Conservation (phyloP, 1,140 invertebrate genomes). For the Venturia canescens region DNA sequence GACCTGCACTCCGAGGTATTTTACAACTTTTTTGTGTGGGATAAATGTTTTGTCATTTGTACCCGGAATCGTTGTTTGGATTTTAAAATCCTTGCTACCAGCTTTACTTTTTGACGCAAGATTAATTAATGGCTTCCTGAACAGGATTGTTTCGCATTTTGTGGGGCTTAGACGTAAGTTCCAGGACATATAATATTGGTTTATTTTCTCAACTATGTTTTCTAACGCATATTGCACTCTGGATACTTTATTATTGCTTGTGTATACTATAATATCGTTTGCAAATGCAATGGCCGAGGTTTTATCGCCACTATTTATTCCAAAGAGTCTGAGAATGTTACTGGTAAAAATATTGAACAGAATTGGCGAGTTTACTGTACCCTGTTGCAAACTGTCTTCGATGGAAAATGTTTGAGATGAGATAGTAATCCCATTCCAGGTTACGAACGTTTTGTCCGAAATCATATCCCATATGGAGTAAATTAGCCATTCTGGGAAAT, state of each 20-base stretch:
- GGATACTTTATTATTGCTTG: too few species aligned
- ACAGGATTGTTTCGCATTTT: conserved; percentile 43
- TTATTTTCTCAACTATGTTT: too few species aligned
- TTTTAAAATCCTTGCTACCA: neutral
- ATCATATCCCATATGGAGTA: too few species aligned
- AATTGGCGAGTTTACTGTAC: too few species aligned
- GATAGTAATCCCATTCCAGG: too few species aligned
- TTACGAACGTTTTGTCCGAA: too few species aligned
- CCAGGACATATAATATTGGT: neutral
- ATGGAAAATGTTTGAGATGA: too few species aligned
- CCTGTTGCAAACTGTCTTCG: conserved; percentile 6
- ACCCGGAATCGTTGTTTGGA: too few species aligned
- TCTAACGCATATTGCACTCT: too few species aligned
- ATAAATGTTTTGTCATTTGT: neutral
- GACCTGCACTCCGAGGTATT: neutral
- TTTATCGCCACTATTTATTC: neutral
- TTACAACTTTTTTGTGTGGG: neutral
- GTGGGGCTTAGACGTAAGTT: conserved; percentile 22
- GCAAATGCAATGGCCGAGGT: too few species aligned
- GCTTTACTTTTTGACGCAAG: neutral
- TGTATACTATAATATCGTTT: too few species aligned
- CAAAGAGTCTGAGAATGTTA: neutral
- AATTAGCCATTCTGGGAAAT: too few species aligned
- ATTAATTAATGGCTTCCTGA: conserved; percentile 11
- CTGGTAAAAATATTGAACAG: conserved; percentile 47